Evolutionary conservation across 2,888 invertebrate genomes (phyloP).

Genomic region (Tetheella fluctuosa): DNA sequence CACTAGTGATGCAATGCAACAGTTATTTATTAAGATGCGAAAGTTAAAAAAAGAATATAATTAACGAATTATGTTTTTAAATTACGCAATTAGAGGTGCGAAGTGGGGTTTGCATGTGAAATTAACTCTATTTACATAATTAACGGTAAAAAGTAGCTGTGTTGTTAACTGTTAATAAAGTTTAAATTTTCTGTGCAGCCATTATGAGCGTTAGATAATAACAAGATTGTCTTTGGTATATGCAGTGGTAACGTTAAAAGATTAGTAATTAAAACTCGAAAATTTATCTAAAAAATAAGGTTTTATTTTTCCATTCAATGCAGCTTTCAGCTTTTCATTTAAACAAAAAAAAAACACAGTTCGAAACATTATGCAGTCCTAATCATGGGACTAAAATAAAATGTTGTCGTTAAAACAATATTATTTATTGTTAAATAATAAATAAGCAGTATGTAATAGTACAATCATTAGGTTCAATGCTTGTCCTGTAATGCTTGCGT

Average conservation of each 20-base stretch:
- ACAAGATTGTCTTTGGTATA: constrained; percentile 28
- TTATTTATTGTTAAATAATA: neutral
- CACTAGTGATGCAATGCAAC: neutral
- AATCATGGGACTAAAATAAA: neutral
- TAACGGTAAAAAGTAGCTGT: constrained; percentile 45
- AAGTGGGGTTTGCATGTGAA: constrained; percentile 46
- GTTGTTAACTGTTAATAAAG: constrained; percentile 30
- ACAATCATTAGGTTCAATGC: constrained; percentile 1
- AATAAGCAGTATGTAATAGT: neutral
- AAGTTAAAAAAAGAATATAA: constrained; percentile 33
- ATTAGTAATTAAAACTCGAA: too few species aligned
- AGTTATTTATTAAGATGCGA: constrained; percentile 8
- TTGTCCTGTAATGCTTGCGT: neutral
- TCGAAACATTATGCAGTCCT: neutral
- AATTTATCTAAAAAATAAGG: too few species aligned
- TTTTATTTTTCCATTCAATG: too few species aligned
- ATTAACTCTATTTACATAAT: constrained; percentile 35
- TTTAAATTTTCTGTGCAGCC: constrained; percentile 36
- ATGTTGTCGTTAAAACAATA: neutral
- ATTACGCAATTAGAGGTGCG: constrained; percentile 44
- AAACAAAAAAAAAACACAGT: neutral
- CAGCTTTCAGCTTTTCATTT: too few species aligned
- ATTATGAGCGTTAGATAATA: constrained; percentile 32
- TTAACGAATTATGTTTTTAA: constrained; percentile 38
- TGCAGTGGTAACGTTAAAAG: constrained; percentile 19